phyloP scores from a whole-genome alignment of 2,888 invertebrate species.

The Ophion slaviceki region DNA sequence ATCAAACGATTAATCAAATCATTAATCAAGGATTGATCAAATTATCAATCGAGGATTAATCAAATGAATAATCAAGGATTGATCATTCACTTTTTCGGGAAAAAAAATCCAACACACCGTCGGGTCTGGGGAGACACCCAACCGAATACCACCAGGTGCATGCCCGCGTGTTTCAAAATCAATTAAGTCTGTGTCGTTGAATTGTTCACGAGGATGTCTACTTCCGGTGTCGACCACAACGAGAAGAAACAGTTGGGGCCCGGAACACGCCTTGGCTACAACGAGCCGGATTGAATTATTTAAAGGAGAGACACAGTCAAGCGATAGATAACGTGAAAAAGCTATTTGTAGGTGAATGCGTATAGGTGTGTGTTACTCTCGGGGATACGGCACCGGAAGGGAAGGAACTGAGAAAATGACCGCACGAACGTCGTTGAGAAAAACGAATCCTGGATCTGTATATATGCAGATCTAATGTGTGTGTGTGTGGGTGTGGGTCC shows the following conservation, averaged over 20 bases:
- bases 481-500: conserved; percentile 4
- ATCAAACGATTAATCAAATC: too few relatives aligned
- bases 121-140: conserved; percentile 15
- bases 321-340: conserved; percentile 30
- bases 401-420: conserved; percentile 31
- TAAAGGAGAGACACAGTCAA: conserved; percentile 60
- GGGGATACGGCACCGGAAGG: conserved; percentile 9
- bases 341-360: neutral
- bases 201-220: conserved; percentile 51
- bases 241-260: conserved; percentile 28
- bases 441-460: conserved; percentile 55
- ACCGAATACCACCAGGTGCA: conserved; percentile 27
- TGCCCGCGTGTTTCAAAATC: conserved; percentile 22
- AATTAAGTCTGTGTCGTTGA: conserved; percentile 48
- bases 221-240: conserved; percentile 3
- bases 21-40: too few relatives aligned
- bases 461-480: neutral
- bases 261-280: conserved; percentile 50
- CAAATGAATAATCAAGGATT: too few relatives aligned
- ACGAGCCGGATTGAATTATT: conserved; percentile 67
- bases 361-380: neutral
- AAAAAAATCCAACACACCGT: too few relatives aligned
- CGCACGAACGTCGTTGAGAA: conserved; percentile 48
- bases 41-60: too few relatives aligned
- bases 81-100: too few relatives aligned